Evolutionary conservation across 2,797 vertebrate species (phyloP).

Genomic region (Platalea minor): DNA sequence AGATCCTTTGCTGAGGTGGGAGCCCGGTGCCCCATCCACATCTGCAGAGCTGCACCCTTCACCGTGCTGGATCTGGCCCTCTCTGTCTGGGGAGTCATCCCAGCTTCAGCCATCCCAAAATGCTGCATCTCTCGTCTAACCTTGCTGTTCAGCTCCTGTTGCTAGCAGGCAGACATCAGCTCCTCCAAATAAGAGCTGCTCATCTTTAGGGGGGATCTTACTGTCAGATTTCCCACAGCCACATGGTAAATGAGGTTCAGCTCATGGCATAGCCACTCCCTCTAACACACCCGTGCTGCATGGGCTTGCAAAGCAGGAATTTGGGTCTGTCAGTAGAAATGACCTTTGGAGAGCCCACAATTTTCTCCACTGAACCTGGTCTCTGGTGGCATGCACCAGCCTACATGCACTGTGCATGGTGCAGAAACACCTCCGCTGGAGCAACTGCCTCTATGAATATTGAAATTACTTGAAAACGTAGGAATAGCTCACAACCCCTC

Average conservation of each 20-base stretch:
- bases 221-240: not conserved
- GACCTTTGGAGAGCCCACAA: not conserved
- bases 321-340: not conserved
- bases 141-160: accelerated
- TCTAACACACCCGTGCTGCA: not conserved
- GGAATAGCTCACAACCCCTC: not conserved
- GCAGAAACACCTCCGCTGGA: not conserved
- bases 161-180: not conserved
- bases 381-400: not conserved
- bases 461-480: not conserved
- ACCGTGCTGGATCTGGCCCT: accelerated
- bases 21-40: not conserved
- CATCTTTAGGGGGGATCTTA: not conserved
- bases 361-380: not conserved
- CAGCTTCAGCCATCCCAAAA: not conserved
- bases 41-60: not conserved
- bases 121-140: not conserved
- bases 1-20: not conserved
- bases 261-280: not conserved
- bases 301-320: not conserved
- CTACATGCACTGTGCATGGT: not conserved
- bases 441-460: not conserved
- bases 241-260: not conserved
- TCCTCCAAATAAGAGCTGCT: not conserved
- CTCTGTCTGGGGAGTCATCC: not conserved